Evolutionary conservation across 2,888 invertebrate genomes (phyloP), one percentile per base, ranked within the genome.

Genomic region (Orthosia cruda): DNA sequence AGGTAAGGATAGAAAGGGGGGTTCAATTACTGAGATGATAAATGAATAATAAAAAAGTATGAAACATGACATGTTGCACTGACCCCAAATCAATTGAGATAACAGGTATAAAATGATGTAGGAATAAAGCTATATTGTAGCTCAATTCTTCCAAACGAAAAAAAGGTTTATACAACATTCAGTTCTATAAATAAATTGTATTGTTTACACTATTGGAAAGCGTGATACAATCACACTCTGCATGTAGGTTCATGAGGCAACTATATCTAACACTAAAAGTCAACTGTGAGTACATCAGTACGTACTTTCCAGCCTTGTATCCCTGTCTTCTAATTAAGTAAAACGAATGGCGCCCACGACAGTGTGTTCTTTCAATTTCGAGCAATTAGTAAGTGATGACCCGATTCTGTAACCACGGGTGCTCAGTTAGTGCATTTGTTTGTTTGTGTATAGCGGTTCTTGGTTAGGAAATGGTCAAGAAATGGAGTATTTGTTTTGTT

Each of bases 311-410:
- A 20, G 45, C 26, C n/a, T 5, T 3, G 49, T 23, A 74, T 74
- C n/a, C 66, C 54, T 66, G 52, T 74, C 47, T 58, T 57, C 63
- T 83, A 81, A 84, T 83, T 83, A 83, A 61, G 63, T 62, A 12
- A 58, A 52, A 65, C 70, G 47, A 64, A 71, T 68, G 58, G 59
- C 49, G 66, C 18, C 59, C 70, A 72, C 64, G 63, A 70, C 40
- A 58, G 57, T 54, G 58, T 73, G 67, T 59, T 72, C 67, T 77
- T 65, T 61, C 77, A 84, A 84, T 83, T 77, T 58, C 23, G 16
- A 73, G 40, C 77, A 83, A 84, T 84, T 83, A 83, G 71, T 81
- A 69, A 58, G 57, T 67, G 69, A 69, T 82, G 80, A 16, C 83
- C 62, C 13, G 58, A 62, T 58, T 78, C 23, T 45, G 83, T 83